Conservation (phyloP, 2,113 vertebrate genomes). For the Pycnonotus jocosus region DNA sequence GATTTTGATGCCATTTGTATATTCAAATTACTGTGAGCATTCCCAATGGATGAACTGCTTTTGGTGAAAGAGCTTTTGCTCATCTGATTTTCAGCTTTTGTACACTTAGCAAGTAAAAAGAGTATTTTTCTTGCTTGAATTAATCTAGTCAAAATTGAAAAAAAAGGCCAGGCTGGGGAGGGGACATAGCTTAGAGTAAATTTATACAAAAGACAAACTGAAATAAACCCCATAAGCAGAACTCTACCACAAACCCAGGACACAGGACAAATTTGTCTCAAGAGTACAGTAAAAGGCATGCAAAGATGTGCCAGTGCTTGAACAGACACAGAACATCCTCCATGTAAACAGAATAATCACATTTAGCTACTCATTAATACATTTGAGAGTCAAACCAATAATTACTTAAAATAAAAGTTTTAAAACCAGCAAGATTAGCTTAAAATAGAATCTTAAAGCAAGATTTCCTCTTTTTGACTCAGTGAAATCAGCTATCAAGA, state of each 20-base stretch:
- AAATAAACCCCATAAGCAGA: not conserved
- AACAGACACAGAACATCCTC: not conserved
- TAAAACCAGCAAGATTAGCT: not conserved
- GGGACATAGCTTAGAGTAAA: not conserved
- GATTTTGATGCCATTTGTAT: not conserved
- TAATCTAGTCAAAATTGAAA: not conserved
- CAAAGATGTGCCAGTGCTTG: not conserved
- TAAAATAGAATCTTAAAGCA: not conserved
- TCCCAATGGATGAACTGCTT: not conserved
- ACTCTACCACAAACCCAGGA: not conserved
- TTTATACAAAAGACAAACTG: not conserved
- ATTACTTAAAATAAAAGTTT: not conserved
- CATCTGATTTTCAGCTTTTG: not conserved
- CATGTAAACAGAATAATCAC: not conserved
- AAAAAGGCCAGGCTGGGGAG: not conserved
- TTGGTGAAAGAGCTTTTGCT: not conserved
- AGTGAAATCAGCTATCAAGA: not conserved
- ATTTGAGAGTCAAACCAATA: not conserved
- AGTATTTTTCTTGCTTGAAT: not conserved
- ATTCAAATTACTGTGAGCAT: not conserved
- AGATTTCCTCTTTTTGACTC: not conserved
- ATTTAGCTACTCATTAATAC: not conserved
- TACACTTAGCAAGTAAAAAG: not conserved
- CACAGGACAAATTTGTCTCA: not conserved
- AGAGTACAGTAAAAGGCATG: not conserved